Evolutionary conservation across 2,797 vertebrate genomes (phyloP).

Genomic region (Cryptoprocta ferox): DNA sequence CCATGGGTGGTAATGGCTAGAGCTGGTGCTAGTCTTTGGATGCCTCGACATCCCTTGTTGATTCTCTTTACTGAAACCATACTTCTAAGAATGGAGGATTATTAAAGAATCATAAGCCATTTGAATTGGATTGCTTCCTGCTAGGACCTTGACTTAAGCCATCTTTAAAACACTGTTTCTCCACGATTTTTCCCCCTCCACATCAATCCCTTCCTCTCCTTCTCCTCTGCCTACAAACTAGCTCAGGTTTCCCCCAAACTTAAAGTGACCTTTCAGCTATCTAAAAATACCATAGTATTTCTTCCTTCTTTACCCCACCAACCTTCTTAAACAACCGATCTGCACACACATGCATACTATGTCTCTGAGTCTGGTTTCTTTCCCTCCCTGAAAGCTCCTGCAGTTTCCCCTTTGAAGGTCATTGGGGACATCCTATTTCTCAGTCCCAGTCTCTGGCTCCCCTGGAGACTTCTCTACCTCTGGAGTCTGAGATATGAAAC

Average conservation of each 20-base stretch:
- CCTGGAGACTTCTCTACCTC: not conserved
- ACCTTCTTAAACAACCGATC: not conserved
- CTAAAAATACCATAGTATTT: not conserved
- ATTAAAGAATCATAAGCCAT: not conserved
- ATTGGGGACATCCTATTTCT: not conserved
- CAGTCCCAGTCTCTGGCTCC: not conserved
- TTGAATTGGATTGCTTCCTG: not conserved
- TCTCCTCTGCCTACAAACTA: not conserved
- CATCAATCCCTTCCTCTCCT: not conserved
- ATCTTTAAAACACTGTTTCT: not conserved
- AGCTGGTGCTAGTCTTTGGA: not conserved
- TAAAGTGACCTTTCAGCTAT: not conserved
- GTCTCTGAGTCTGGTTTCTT: not conserved
- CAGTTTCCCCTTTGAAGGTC: not conserved
- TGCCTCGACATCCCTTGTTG: not conserved
- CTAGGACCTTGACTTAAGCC: not conserved
- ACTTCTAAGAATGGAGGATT: not conserved
- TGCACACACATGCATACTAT: accelerated
- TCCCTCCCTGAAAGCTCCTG: not conserved
- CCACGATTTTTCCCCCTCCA: not conserved
- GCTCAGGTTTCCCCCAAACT: not conserved
- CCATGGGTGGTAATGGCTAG: not conserved
- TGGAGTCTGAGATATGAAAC: not conserved
- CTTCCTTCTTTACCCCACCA: not conserved
- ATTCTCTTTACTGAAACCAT: not conserved